These are phyloP conservation scores for Alfaro cultratus DNA, from an alignment of 2,797 vertebrate genomes.

Conservation along the genomic window DNA sequence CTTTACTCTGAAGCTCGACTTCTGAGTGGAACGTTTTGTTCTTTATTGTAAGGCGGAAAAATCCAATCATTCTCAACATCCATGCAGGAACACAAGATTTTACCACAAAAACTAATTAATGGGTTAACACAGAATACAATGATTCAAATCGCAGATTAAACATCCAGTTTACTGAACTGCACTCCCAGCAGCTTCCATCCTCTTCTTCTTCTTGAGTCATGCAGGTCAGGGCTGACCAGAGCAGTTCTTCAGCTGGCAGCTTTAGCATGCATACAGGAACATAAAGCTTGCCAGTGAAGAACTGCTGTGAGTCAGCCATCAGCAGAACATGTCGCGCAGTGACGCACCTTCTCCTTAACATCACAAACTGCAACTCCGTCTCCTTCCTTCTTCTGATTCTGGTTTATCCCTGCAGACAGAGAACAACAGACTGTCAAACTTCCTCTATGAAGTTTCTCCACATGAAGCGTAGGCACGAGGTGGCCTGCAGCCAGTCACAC, in stretches of 20 bases:
- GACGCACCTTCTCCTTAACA: conserved; percentile 10
- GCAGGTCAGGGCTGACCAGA: conserved; percentile 88
- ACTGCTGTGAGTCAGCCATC: conserved; percentile 93
- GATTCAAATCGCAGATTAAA: not conserved
- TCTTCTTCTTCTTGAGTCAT: conserved; percentile 37
- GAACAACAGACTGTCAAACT: conserved; percentile 56
- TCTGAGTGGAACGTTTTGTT: conserved; percentile 26
- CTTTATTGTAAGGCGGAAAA: conserved; percentile 45
- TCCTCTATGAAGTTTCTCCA: conserved; percentile 47
- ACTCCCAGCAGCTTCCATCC: conserved; percentile 17
- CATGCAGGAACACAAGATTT: not conserved
- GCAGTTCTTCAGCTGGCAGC: conserved; percentile 99
- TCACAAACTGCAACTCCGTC: conserved; percentile 15
- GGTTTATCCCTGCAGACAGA: conserved; percentile 55
- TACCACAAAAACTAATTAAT: not conserved
- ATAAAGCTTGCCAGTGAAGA: conserved; percentile 99
- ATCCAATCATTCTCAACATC: not conserved
- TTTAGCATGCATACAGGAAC: conserved; percentile 96
- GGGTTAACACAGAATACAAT: conserved; percentile 9
- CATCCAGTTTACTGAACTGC: conserved; percentile 15
- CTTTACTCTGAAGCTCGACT: conserved; percentile 5
- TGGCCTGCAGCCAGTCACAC: conserved; percentile 56
- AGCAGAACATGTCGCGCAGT: conserved; percentile 12
- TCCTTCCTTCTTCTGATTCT: conserved; percentile 30
- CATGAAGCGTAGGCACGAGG: conserved; percentile 49